A percentile compares a stretch with the other conserved stretches of the same genome.
These are phyloP conservation scores for Orius insidiosus DNA, from an alignment of 1,140 invertebrate species.

Conservation along the genomic window DNA sequence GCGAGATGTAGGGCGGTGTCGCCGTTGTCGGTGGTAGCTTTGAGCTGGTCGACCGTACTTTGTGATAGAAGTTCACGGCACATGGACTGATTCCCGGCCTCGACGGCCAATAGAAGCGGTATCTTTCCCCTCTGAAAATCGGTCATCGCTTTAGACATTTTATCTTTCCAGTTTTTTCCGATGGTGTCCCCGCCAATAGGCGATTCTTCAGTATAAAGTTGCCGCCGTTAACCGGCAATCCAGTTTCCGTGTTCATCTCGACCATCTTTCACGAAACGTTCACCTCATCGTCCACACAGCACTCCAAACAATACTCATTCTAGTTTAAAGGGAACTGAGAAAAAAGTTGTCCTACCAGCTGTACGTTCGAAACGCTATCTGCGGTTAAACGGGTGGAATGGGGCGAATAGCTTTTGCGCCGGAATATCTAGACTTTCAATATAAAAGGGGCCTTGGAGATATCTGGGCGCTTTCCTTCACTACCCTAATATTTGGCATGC, in stretches of 20 bases:
- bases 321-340: no score
- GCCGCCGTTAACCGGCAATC: background rate
- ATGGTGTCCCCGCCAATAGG: slow-evolving; percentile 27
- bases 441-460: slow-evolving; percentile 2
- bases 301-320: no score
- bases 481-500: no score
- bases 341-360: no score
- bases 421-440: slow-evolving; percentile 9
- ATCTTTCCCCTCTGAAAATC: slow-evolving; percentile 67
- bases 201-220: slow-evolving; percentile 36
- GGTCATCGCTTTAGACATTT: background rate
- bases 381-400: no score
- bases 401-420: slow-evolving; percentile 7
- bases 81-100: slow-evolving; percentile 83
- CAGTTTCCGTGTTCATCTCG: slow-evolving; percentile 7
- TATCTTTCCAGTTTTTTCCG: slow-evolving; percentile 10
- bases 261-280: slow-evolving; percentile 1
- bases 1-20: slow-evolving; percentile 87
- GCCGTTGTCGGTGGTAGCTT: slow-evolving; percentile 51
- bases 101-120: slow-evolving; percentile 79
- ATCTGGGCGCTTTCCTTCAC: no score
- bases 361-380: no score
- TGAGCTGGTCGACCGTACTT: slow-evolving; percentile 61
- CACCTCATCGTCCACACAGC: no score
- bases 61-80: slow-evolving; percentile 73